Base-by-base conservation (phyloP, 2,888 invertebrate species). In the Marasmarcha lunaedactyla region DNA sequence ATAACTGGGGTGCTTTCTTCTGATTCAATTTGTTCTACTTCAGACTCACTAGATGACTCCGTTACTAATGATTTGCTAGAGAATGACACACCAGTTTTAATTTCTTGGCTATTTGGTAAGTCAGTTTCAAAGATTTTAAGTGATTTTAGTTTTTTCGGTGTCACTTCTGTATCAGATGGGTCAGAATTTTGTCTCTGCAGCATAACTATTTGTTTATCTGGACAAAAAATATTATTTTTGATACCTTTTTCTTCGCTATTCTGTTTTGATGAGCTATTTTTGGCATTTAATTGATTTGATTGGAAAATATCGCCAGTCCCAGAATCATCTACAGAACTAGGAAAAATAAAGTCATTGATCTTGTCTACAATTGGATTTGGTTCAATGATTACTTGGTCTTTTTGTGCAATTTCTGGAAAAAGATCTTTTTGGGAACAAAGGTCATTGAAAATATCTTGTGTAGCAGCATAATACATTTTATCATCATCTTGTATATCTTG, bases 81-180 rank as follows among this genome's bases (percentile, higher is more conserved):
- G 6, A 52, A 41, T 13, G 59, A 50, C 2, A 71, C 55, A 47
- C 52, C 60, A 6, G 53, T 63, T 53, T 71, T 71, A 35, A 78
- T 81, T 61, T 83, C 76, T 55, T 77, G 74, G 43, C 76, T 81
- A 37, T 63, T 59, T 1, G 77, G 78, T 39, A 78, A 55, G 42
- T 77, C 73, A 1, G 58, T 63, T 14, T 64, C 59, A 45, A 70
- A 61, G 35, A 72, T 61, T 41, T 57, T 57, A 6, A 60, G 49
- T 1, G 58, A 47, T 11, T 53, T 50, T n/a, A 55, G 43, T 52
- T 74, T 78, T 52, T 62, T 69, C 0, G 77, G 73, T 9, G 71
- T 72, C 7, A 40, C 38, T 45, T 74, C 71, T 9, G 55, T 12
- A 46, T 76, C 74, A 1, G 72, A 71, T n/a, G 57, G 50, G 43